Evolutionary conservation across 1,140 invertebrate genomes (phyloP).

Genomic region (Globodera rostochiensis): DNA sequence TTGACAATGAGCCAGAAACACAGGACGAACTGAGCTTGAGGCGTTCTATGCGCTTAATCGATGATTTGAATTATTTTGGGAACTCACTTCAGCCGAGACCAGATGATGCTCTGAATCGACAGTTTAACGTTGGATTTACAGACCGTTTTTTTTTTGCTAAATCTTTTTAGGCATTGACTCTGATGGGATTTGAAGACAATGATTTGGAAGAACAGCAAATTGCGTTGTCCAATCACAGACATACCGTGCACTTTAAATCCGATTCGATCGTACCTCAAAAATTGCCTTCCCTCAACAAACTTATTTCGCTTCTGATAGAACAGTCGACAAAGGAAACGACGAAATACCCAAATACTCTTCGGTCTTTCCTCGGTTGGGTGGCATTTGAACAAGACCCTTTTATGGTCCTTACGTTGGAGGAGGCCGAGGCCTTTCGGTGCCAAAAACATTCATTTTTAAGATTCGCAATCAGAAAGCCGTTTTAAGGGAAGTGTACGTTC

Average conservation of each 20-base stretch:
- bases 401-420: slow-evolving; percentile 14
- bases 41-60: slow-evolving; percentile 26
- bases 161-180: not conserved
- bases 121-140: not conserved
- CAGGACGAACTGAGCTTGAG: slow-evolving; percentile 9
- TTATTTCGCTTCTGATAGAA: not conserved
- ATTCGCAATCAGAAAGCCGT: not conserved
- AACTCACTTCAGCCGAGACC: not conserved
- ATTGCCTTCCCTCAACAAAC: not conserved
- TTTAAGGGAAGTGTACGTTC: slow-evolving; percentile 36
- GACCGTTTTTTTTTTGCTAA: not conserved
- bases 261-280: not conserved
- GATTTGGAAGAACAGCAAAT: not conserved
- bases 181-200: not conserved
- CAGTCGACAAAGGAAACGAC: not conserved
- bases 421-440: slow-evolving; percentile 8
- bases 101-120: not conserved
- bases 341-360: not conserved
- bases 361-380: not conserved
- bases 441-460: not conserved
- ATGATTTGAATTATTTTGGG: not conserved
- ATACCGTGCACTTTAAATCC: not conserved
- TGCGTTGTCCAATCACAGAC: not conserved
- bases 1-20: not conserved
- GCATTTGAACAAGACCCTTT: not conserved